phyloP scores from a whole-genome alignment of 2,888 invertebrate genomes.

The Tipula confusa region DNA sequence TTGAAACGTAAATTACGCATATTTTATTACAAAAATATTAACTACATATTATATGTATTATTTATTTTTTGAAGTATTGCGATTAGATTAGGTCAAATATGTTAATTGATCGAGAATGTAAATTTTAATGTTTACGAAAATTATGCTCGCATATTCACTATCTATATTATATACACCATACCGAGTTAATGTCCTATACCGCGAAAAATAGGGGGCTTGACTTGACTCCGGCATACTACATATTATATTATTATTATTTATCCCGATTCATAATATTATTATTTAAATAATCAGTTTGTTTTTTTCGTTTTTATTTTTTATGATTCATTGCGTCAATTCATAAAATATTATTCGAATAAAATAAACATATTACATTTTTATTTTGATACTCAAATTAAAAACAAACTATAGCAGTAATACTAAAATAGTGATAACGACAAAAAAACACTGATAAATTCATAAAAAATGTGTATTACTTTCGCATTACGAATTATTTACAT shows the following conservation, averaged over 20 bases:
- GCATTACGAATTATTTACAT: background rate
- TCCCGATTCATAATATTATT: background rate
- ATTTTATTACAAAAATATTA: background rate
- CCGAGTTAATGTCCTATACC: background rate
- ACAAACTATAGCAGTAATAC: background rate
- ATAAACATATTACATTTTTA: background rate
- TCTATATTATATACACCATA: too few relatives aligned
- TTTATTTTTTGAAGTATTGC: background rate
- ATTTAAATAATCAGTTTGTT: background rate
- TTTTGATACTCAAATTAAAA: background rate
- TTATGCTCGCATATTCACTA: background rate
- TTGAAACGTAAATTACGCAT: constrained; percentile 12
- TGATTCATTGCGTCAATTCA: constrained; percentile 3
- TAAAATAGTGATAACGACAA: too few relatives aligned
- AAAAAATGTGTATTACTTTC: background rate
- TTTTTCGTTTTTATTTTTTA: background rate
- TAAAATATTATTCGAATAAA: background rate
- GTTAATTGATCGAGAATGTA: background rate
- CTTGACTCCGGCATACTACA: background rate
- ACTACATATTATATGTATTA: background rate
- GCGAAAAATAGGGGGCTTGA: background rate
- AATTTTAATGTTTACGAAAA: background rate
- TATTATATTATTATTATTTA: background rate
- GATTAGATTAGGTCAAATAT: background rate
- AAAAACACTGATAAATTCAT: background rate